Evolutionary conservation across 1,140 invertebrate genomes (phyloP).

Genomic region (Melitaea cinxia): DNA sequence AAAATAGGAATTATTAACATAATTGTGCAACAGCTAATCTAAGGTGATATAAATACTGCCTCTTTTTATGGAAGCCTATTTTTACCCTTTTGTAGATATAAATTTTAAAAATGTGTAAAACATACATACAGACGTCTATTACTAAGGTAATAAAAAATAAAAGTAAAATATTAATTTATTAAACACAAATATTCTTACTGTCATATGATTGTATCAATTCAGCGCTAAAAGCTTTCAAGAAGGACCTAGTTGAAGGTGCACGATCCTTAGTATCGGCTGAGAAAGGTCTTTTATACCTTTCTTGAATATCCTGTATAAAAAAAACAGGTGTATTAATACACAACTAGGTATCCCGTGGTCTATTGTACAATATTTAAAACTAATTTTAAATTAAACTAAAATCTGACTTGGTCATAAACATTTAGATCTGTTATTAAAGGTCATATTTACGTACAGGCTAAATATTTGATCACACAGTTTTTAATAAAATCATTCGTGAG

Average conservation of each 20-base stretch:
- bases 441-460: no score
- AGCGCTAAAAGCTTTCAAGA: conserved; percentile 67
- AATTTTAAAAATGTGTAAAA: not conserved
- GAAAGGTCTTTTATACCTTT: conserved; percentile 73
- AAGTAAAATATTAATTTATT: not conserved
- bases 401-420: no score
- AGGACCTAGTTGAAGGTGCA: conserved; percentile 58
- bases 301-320: conserved; percentile 59
- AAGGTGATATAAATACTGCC: no score
- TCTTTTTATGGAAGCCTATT: no score
- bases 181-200: conserved; percentile 40
- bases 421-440: no score
- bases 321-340: conserved; percentile 28
- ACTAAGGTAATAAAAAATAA: not conserved
- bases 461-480: no score
- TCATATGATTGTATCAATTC: conserved; percentile 68
- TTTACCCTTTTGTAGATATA: not conserved
- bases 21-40: no score
- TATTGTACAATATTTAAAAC: no score
- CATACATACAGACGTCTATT: not conserved
- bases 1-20: no score
- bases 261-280: conserved; percentile 76
- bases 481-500: no score
- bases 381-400: no score
- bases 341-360: no score